phyloP scores from a whole-genome alignment of 2,797 vertebrate species.

The Numenius phaeopus region DNA sequence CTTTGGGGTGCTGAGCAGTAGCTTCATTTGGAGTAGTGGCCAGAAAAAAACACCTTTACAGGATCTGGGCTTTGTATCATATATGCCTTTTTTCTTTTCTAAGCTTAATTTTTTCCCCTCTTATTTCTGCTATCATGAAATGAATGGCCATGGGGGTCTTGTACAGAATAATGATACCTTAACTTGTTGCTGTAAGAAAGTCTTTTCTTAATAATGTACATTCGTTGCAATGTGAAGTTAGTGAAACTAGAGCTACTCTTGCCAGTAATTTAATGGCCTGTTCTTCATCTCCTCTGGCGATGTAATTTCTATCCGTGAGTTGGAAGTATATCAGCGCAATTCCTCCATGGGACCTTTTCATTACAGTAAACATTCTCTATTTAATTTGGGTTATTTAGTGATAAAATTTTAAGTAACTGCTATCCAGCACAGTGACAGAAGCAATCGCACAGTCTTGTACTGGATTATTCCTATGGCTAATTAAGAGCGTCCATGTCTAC shows the following conservation, averaged over 20 bases:
- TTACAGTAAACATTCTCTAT: neutral
- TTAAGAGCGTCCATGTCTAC: neutral
- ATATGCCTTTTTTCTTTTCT: neutral
- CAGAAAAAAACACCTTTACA: neutral
- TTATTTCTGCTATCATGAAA: neutral
- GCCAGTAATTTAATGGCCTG: neutral
- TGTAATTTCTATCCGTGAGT: neutral
- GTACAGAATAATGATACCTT: neutral
- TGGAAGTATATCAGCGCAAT: neutral
- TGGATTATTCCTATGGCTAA: neutral
- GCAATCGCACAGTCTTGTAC: neutral
- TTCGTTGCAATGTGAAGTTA: neutral
- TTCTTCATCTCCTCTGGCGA: neutral
- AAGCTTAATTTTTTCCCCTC: neutral
- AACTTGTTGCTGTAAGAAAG: neutral
- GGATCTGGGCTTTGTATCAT: neutral
- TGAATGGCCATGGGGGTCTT: neutral
- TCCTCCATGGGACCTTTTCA: neutral
- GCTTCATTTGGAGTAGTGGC: neutral
- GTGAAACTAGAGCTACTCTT: neutral
- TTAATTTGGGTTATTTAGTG: neutral
- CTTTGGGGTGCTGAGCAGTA: neutral
- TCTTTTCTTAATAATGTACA: neutral
- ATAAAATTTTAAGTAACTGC: neutral
- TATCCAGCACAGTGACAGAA: neutral